Evolutionary conservation across 2,797 vertebrate genomes (phyloP), one percentile per base, ranked within the genome.

Genomic region (Meda fulgida): DNA sequence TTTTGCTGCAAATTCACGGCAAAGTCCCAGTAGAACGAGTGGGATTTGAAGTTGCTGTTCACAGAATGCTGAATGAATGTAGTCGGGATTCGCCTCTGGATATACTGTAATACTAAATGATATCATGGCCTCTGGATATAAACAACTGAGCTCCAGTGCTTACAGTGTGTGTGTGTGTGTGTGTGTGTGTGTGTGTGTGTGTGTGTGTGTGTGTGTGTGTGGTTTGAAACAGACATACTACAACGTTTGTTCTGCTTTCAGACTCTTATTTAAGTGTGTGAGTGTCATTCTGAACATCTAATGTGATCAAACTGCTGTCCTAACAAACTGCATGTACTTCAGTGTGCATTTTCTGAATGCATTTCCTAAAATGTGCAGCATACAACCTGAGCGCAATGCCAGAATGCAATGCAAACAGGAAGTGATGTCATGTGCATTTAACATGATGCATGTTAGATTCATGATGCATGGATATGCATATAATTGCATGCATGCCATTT

Each of bases 1-100:
- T 94, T 93, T 92, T 90, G 91, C 91, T 75, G 70, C 29, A 29
- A 36, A 81, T 29, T 81, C 79, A 29, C 34, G 23, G 19, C 2
- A 21, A 31, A n/a, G 63, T 53, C 63, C 73, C 81, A 13, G 81
- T 5, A 75, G 48, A 23, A 31, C 60, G 16, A 76, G 60, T 34
- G 16, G 6, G 60, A 76, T 76, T 23, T 76, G 43, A 67, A 67
- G 21, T 55, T 34, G 48, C 14, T 14, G 65, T 70, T 81, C 18
- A 40, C 46, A 53, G 72, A 40, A 77, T 21, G 18, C 60, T n/a
- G 8, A 40, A 67, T 31, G 18, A 63, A 38, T 67, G 58, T 65
- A 14, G 38, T 79, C 31, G 21, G 40, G 48, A 73, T 66, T 84
- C 55, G 82, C 81, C 70, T 84, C 63, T 51, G 73, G 82, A 84